Percentiles rank a stretch among this genome's conserved stretches.
phyloP scores from a whole-genome alignment of 2,797 vertebrate species.

The Silurus lanzhouensis region DNA sequence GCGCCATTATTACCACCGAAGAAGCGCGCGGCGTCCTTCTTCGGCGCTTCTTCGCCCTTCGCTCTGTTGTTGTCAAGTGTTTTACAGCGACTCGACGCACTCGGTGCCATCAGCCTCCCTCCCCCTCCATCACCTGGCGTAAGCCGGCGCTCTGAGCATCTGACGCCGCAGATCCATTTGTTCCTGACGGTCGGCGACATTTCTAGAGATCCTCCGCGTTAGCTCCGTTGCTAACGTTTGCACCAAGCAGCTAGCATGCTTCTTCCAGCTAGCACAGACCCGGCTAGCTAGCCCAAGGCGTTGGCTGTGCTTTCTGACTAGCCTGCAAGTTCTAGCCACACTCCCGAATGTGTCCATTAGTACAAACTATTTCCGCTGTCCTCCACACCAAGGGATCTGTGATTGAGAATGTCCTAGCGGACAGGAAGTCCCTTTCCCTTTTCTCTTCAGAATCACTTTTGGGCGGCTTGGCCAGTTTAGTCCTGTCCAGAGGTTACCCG shows the following conservation, averaged over 20 bases:
- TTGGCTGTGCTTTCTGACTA: background rate
- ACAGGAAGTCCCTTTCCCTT: background rate
- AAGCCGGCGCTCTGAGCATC: too few species aligned
- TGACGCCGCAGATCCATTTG: too few species aligned
- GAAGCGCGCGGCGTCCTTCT: constrained; percentile 77
- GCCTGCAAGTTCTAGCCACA: background rate
- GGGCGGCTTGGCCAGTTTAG: background rate
- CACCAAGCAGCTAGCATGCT: background rate
- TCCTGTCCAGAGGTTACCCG: background rate
- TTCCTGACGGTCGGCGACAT: background rate
- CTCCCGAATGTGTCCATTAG: background rate
- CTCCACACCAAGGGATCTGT: background rate
- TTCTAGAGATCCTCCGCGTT: background rate
- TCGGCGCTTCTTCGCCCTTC: constrained; percentile 65
- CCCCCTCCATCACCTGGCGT: too few species aligned
- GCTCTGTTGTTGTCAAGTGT: background rate
- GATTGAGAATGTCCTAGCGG: background rate
- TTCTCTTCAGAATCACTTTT: background rate
- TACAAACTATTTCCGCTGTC: background rate
- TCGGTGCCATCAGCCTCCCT: background rate
- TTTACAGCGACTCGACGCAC: constrained; percentile 48
- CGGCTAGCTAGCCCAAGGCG: constrained; percentile 20
- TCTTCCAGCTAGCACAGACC: background rate
- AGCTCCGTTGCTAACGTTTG: constrained; percentile 32
- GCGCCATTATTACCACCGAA: constrained; percentile 81